A percentile compares a stretch with the other conserved stretches of the same genome.
These are phyloP conservation scores for Gambusia holbrooki DNA, from an alignment of 2,113 vertebrate genomes.

Conservation along the genomic window DNA sequence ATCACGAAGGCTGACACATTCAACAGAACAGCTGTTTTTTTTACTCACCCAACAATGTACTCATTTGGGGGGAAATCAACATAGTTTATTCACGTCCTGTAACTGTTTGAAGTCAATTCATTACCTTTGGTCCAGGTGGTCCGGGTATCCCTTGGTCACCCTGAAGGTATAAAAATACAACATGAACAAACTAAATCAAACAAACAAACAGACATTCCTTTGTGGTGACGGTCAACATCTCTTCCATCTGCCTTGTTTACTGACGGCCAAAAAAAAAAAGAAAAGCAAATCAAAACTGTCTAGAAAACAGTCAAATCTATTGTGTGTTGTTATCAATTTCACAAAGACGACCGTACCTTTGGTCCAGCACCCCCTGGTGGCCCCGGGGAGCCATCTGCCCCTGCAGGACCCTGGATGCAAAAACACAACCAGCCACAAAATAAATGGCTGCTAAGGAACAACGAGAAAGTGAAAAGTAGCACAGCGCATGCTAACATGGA, in stretches of 20 bases:
- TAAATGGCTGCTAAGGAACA: neutral
- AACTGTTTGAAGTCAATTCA: neutral
- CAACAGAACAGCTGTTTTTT: neutral
- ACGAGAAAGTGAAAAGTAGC: neutral
- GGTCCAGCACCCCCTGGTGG: constrained; percentile 79
- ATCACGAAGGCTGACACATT: neutral
- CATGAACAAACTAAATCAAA: neutral
- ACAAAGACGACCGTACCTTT: constrained; percentile 75
- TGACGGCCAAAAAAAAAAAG: neutral
- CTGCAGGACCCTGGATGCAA: constrained; percentile 81
- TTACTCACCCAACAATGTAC: neutral
- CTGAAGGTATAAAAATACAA: constrained; percentile 60
- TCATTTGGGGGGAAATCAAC: neutral
- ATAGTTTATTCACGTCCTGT: neutral
- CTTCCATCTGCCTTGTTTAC: neutral
- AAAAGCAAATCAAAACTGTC: too few relatives aligned
- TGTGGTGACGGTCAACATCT: neutral
- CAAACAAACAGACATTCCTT: too few relatives aligned
- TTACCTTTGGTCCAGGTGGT: constrained; percentile 87
- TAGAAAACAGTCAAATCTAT: neutral
- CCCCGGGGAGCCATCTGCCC: constrained; percentile 79
- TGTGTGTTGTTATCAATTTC: neutral
- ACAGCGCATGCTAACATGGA: neutral
- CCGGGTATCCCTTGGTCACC: constrained; percentile 85
- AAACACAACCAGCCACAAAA: constrained; percentile 18